These are phyloP conservation scores for Gymnogyps californianus DNA, from an alignment of 2,113 vertebrate genomes.

Conservation along the genomic window DNA sequence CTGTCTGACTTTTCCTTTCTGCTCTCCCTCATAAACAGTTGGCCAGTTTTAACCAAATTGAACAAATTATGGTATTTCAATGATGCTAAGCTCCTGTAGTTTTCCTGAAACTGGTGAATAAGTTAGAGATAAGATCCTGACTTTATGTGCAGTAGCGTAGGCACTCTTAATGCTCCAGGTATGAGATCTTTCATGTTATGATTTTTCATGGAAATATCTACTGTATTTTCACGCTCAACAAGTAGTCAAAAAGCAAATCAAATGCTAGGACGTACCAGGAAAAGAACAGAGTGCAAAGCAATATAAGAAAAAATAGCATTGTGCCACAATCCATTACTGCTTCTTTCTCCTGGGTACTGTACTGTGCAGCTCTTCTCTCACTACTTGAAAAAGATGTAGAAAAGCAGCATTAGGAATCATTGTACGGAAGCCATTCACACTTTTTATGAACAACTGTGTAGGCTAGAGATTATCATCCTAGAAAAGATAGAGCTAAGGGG, in stretches of 20 bases:
- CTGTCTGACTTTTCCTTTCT: neutral
- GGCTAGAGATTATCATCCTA: neutral
- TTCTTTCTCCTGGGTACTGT: neutral
- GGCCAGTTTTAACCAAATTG: neutral
- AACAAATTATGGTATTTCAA: neutral
- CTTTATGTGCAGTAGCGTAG: neutral
- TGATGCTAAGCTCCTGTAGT: neutral
- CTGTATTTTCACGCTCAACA: neutral
- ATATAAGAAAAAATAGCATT: neutral
- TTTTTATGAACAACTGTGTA: neutral
- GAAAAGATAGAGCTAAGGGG: neutral
- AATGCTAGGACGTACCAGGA: neutral
- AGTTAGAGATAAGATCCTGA: neutral
- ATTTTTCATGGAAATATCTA: neutral
- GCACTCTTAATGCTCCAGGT: neutral
- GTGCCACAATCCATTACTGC: neutral
- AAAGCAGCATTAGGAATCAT: neutral
- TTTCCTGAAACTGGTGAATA: neutral
- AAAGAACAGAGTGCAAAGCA: neutral
- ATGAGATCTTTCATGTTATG: neutral
- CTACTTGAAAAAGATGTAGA: neutral
- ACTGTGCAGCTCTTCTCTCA: neutral
- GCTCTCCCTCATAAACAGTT: neutral
- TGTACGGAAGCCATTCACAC: neutral
- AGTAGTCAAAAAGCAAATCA: neutral